Evolutionary conservation across 2,797 vertebrate genomes (phyloP).

Genomic region (Eupleurogrammus muticus): DNA sequence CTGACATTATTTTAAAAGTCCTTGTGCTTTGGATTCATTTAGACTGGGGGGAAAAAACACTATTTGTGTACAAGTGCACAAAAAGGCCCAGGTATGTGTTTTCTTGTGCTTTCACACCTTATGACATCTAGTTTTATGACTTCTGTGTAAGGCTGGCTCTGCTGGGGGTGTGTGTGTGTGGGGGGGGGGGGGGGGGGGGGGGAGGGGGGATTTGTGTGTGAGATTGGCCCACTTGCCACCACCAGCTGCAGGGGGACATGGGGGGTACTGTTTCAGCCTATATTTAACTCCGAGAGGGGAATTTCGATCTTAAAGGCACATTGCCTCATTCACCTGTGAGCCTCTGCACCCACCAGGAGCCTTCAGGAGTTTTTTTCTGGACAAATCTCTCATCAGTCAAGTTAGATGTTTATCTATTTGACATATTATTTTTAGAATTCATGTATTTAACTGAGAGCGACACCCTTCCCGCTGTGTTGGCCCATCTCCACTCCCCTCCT

Average conservation of each 20-base stretch:
- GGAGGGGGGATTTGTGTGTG: constrained; percentile 3
- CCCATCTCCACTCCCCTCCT: constrained; percentile 54
- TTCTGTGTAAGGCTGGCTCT: constrained; percentile 40
- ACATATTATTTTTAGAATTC: constrained; percentile 3
- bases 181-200: too few relatives aligned
- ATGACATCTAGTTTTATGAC: constrained; percentile 65
- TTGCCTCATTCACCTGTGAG: constrained; percentile 17
- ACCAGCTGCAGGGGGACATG: constrained; percentile 41
- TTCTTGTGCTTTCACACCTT: constrained; percentile 48
- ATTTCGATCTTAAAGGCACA: constrained; percentile 79
- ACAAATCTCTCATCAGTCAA: background rate
- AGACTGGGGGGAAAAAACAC: too few relatives aligned
- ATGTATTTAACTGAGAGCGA: constrained; percentile 14
- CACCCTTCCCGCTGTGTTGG: constrained; percentile 5
- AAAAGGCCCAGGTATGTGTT: constrained; percentile 1
- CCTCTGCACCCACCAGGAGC: background rate
- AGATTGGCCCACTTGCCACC: constrained; percentile 38
- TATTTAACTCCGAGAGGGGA: constrained; percentile 74
- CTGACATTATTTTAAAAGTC: background rate
- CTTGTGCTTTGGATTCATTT: background rate
- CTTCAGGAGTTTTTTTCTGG: background rate
- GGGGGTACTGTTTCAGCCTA: constrained; percentile 76
- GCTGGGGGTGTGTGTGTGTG: constrained; percentile 5
- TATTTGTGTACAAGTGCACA: background rate
- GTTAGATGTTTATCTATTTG: background rate